phyloP scores from a whole-genome alignment of 1,140 invertebrate genomes.

The Cepaea nemoralis region DNA sequence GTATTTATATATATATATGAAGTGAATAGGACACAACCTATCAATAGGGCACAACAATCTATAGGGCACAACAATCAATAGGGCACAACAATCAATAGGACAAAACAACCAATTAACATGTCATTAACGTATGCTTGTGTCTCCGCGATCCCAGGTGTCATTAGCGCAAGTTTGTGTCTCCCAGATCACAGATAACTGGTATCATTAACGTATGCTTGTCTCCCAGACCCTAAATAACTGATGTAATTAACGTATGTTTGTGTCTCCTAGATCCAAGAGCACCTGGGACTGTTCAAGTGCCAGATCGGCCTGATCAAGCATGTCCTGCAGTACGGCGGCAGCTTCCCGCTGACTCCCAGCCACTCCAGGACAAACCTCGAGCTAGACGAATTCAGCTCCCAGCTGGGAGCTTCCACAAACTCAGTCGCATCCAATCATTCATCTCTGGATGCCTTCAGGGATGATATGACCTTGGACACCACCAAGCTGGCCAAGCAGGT shows the following conservation, averaged over 20 bases:
- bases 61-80: too few species aligned
- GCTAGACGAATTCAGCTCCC: not conserved
- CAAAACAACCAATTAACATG: not conserved
- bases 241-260: too few species aligned
- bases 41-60: too few species aligned
- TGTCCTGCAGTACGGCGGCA: not conserved
- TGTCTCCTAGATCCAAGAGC: slow-evolving; percentile 32
- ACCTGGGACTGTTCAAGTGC: slow-evolving; percentile 11
- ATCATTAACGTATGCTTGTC: too few species aligned
- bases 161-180: too few species aligned
- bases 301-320: slow-evolving; percentile 16
- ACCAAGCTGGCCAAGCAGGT: not conserved
- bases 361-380: not conserved
- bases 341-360: not conserved
- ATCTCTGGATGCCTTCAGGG: not conserved
- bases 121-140: too few species aligned
- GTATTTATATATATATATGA: too few species aligned
- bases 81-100: too few species aligned
- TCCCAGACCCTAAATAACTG: too few species aligned
- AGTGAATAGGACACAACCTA: too few species aligned
- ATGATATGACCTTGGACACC: not conserved
- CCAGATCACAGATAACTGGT: too few species aligned
- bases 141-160: too few species aligned
- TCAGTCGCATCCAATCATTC: not conserved
- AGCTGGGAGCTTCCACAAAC: not conserved